Percentiles rank a stretch among this genome's conserved stretches.
Evolutionary conservation across 2,888 invertebrate species (phyloP).

Genomic region (Drosophila borborema): DNA sequence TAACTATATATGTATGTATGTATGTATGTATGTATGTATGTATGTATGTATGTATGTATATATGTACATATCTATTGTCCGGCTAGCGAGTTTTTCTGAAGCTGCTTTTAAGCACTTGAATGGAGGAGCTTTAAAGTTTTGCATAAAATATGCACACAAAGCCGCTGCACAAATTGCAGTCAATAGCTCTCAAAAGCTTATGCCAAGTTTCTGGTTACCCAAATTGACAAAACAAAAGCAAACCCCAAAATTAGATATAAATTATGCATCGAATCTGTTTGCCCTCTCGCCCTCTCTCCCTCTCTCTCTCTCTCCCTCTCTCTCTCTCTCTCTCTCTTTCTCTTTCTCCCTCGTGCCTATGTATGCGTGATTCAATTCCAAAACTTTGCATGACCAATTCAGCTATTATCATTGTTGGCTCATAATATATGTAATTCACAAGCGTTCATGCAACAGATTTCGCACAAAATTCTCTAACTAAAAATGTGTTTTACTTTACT

Average conservation of each 20-base stretch:
- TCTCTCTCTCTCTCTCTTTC: not conserved
- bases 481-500: not conserved
- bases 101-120: constrained; percentile 55
- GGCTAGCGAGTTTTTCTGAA: constrained; percentile 29
- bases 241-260: constrained; percentile 63
- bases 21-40: not conserved
- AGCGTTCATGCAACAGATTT: constrained; percentile 6
- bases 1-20: too few species aligned
- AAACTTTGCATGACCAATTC: constrained; percentile 21
- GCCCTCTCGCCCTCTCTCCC: not conserved
- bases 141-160: constrained; percentile 73
- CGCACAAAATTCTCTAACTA: not conserved
- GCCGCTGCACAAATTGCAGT: constrained; percentile 72
- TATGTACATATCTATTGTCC: constrained; percentile 40
- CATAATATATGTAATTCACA: constrained; percentile 11
- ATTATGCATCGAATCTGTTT: constrained; percentile 58
- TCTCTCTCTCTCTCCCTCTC: not conserved
- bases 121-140: constrained; percentile 57
- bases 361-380: constrained; percentile 17
- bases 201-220: constrained; percentile 65
- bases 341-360: not conserved
- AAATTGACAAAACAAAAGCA: constrained; percentile 68
- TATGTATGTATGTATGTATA: not conserved
- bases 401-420: constrained; percentile 22
- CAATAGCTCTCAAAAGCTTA: constrained; percentile 68